Evolutionary conservation across 2,888 invertebrate genomes (phyloP), one percentile per base, ranked within the genome.

Genomic region (Desoria tigrina): DNA sequence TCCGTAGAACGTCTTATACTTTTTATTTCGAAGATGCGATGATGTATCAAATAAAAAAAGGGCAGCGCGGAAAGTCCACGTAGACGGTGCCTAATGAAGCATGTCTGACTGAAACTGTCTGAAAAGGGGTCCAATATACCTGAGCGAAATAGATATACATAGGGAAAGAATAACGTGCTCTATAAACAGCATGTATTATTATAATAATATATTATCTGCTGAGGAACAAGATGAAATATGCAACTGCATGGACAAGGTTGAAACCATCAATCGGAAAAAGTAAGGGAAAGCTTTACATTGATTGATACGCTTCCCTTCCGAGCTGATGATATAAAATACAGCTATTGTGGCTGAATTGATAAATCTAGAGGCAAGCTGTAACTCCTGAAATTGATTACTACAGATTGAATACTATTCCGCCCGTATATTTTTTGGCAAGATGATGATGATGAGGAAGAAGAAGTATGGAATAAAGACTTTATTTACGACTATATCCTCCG

Each of bases 341-440:
- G 65, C 68, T 67, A 74, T 70, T 68, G 70, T 68, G 64, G 63
- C 55, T 27, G 68, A 70, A 67, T 68, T 73, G 69, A 69, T 71
- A 69, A 73, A 71, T 73, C 73, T 69, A 62, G 59, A 69, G 64
- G 62, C 63, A 67, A 24, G 51, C 51, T 51, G 24, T 26, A 9
- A 21, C 51, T 51, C 59, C 66, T 69, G 67, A 71, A 72, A 74
- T 74, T 74, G 74, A 74, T 74, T 74, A 73, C 71, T 66, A 67
- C 67, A 68, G 67, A 75, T 72, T 75, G 65, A 73, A 73, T 74
- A 69, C 71, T 65, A 68, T 67, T 72, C 66, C 69, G 61, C 57
- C 61, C 55, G 57, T 64, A 56, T 65, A 70, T 68, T 73, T 72
- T n/a, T 73, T 73, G 66, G 65, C 72, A 72, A 58, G 45, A 58